These are phyloP conservation scores for Ciconia stormi DNA, from an alignment of 2,113 vertebrate genomes.

Conservation along the genomic window DNA sequence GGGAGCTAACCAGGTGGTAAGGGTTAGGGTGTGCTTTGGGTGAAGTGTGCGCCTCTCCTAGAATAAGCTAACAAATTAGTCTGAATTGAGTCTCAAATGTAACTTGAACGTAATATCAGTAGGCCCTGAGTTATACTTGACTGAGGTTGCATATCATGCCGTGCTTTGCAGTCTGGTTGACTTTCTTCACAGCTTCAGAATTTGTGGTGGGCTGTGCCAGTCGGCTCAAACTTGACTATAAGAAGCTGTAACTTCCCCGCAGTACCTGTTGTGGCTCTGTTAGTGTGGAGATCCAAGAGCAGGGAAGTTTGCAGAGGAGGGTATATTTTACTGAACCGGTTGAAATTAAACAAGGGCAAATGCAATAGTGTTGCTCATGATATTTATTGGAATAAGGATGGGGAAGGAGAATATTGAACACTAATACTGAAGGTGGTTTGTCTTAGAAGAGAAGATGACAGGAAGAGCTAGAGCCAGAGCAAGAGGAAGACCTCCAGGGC, in stretches of 20 bases:
- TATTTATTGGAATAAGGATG: not conserved
- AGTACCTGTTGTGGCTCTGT: fast-evolving
- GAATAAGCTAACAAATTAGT: fast-evolving
- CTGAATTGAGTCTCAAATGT: fast-evolving
- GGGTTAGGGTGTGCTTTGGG: fast-evolving
- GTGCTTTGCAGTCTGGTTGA: fast-evolving
- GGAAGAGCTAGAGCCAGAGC: slow-evolving; percentile 85
- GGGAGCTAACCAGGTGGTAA: fast-evolving
- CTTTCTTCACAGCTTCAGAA: fast-evolving
- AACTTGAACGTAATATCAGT: fast-evolving
- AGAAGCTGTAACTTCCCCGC: not conserved
- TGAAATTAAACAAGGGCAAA: not conserved
- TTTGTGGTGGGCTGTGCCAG: fast-evolving
- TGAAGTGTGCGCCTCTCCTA: fast-evolving
- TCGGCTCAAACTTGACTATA: fast-evolving
- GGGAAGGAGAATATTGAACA: not conserved
- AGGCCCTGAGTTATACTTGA: fast-evolving
- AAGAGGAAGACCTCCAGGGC: slow-evolving; percentile 80
- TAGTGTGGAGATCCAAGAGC: not conserved
- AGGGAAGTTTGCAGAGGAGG: too few species aligned
- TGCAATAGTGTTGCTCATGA: fast-evolving
- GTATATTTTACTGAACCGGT: not conserved
- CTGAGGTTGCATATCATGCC: not conserved
- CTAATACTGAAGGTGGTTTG: not conserved
- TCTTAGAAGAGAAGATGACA: slow-evolving; percentile 71